Base-by-base conservation (phyloP, 92 coral and sea anemone species). In the Umimayanthus chanpuru region DNA sequence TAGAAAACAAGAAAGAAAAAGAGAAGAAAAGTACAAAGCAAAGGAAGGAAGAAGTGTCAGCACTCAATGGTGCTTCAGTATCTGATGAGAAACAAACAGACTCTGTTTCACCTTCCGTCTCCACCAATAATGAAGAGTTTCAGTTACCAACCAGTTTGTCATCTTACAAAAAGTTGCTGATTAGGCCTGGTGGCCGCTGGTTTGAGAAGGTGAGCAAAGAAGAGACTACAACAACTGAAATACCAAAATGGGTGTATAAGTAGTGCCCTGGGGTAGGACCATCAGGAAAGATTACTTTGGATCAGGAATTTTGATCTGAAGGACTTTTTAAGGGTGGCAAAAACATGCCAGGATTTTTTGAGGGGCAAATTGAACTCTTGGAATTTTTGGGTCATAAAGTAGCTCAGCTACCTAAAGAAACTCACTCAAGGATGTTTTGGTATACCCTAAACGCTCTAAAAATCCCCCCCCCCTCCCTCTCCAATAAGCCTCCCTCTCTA, bases 181-280 rank as follows among this genome's bases (percentile, higher is more conserved):
- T 96, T n/a, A 86, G 82, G 76, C 94, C 96, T 85, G 94, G 93
- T 77, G 98, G 96, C n/a, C 91, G 86, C 76, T 96, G 98, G 98
- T 94, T 85, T 93, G 98, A 93, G 49, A 85, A 94, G 98, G 98
- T 96, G 23, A 73, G 91, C 61, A 47, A 29, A 56, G 12, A 30
- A 11, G 8, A 7, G 9, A 79, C 58, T 53, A 53, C 3, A n/a
- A n/a, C 12, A 3, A 9, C 18, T 2, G 58, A 53, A 71, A 2
- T 71, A 25, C 9, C 58, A 53, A 53, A 0, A 12, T 12, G 12
- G 14, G 12, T 53, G 18, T 11, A 53, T 18, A 53, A 20, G 16
- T 53, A 11, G 4, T 53, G 16, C 49, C 49, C 49, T 5, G 4
- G 49, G 49, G 49, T n/a, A n/a, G n/a, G n/a, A n/a, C n/a, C n/a